Base-by-base conservation (phyloP, 2,888 invertebrate species). In the Lypha dubia region DNA sequence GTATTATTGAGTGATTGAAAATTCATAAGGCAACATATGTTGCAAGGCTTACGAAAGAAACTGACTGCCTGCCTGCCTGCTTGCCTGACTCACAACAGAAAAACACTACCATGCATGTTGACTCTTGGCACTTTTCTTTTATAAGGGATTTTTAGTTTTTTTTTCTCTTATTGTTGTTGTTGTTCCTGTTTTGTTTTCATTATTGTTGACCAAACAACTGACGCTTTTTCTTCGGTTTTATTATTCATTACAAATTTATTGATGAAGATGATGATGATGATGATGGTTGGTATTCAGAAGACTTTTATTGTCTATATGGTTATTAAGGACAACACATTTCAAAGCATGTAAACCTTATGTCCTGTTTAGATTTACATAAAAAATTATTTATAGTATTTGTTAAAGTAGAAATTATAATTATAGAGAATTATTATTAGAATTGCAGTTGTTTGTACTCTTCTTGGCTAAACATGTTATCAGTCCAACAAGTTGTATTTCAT, bases 131-230 rank as follows among this genome's bases (percentile, higher is more conserved):
- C 81, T 81, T 76, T 81, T 81, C 75, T 58, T 76, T 81, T 81
- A 73, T 70, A 76, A 70, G 81, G 81, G 81, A 75, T 75, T 75
- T 75, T 44, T 81, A n/a, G 28, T 46, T 28, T n/a, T 13, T 17
- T 15, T 60, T 22, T 60, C 13, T 13, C 1, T 13, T 13, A 32
- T 53, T 22, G 35, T 8, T 46, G 46, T 80, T 53, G 7, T 79
- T 70, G 0, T 62, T 75, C 62, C 70, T 83, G 51, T 62, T 22
- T 63, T 76, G 24, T 24, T 79, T 67, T 70, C 41, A 63, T 68
- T 83, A n/a, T 49, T 62, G 56, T 80, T 77, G 77, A 79, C 83
- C 81, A 76, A 81, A 81, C 81, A 81, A 83, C 83, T 86, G 86
- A 86, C 86, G 86, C 83, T 79, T 67, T 80, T 74, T 79, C 65